phyloP scores from a whole-genome alignment of 2,888 invertebrate genomes.

The Abscondita cerata region DNA sequence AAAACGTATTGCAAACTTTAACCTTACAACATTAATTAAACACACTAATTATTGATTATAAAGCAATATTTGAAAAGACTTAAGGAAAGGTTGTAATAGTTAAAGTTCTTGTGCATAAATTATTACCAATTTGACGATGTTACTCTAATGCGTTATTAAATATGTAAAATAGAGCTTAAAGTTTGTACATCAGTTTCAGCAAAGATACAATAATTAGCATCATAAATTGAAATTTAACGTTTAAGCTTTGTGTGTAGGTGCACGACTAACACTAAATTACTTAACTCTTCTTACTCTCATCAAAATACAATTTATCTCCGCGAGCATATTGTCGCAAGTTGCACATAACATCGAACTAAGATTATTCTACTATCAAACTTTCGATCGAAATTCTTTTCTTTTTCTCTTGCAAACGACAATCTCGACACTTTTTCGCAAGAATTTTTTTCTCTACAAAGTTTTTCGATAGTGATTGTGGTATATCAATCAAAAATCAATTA shows the following conservation, averaged over 20 bases:
- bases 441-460: conserved; percentile 6
- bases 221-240: conserved; percentile 2
- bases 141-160: no score
- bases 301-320: conserved; percentile 5
- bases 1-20: no score
- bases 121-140: no score
- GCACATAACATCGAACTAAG: not conserved
- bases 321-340: not conserved
- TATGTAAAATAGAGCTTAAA: no score
- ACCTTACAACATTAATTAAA: no score
- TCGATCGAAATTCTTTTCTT: conserved; percentile 15
- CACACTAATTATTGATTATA: no score
- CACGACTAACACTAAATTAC: not conserved
- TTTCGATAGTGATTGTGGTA: conserved; percentile 11
- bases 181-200: no score
- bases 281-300: not conserved
- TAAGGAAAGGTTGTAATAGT: no score
- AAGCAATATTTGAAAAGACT: no score
- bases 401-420: conserved; percentile 17
- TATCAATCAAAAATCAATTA: conserved; percentile 26
- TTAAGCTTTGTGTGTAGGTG: not conserved
- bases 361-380: not conserved
- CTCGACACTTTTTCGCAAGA: conserved; percentile 19
- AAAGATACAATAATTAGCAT: not conserved
- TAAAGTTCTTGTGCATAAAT: no score